Percentiles rank a stretch among this genome's conserved stretches.
Evolutionary conservation across 2,797 vertebrate species (phyloP).

Genomic region (Hapalemur alaotrensis): DNA sequence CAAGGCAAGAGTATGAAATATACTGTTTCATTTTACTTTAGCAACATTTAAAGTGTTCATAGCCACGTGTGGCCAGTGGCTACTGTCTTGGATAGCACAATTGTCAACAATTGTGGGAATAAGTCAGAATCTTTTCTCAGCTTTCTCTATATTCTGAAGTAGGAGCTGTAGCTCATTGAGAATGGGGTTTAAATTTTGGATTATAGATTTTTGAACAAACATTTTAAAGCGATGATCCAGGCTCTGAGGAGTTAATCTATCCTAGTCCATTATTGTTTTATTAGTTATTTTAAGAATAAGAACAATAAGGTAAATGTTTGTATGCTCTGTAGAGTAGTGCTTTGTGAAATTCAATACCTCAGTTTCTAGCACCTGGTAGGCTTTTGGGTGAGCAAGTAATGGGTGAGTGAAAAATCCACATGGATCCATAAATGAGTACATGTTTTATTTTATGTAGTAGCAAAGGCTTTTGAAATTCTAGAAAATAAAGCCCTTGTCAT

Average conservation of each 20-base stretch:
- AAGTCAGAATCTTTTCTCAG: not conserved
- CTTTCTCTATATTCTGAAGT: not conserved
- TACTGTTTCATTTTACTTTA: not conserved
- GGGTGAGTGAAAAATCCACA: not conserved
- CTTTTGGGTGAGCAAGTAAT: not conserved
- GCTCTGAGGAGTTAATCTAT: not conserved
- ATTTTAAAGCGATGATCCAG: not conserved
- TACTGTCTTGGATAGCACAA: not conserved
- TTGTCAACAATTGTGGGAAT: not conserved
- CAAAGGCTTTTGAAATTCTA: slow-evolving; percentile 28
- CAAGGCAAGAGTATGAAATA: not conserved
- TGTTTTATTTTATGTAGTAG: not conserved
- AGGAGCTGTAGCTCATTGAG: not conserved
- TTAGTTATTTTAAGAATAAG: not conserved
- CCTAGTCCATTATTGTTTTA: not conserved
- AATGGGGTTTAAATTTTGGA: not conserved
- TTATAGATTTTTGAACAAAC: not conserved
- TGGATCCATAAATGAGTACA: not conserved
- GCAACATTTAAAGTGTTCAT: not conserved
- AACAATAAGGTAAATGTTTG: not conserved
- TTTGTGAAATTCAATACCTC: not conserved
- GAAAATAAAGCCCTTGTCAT: not conserved
- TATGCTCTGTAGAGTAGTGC: not conserved
- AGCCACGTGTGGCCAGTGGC: not conserved
- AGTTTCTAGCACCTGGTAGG: not conserved